Conservation (phyloP, 2,797 vertebrate species). For the Clamator glandarius region DNA sequence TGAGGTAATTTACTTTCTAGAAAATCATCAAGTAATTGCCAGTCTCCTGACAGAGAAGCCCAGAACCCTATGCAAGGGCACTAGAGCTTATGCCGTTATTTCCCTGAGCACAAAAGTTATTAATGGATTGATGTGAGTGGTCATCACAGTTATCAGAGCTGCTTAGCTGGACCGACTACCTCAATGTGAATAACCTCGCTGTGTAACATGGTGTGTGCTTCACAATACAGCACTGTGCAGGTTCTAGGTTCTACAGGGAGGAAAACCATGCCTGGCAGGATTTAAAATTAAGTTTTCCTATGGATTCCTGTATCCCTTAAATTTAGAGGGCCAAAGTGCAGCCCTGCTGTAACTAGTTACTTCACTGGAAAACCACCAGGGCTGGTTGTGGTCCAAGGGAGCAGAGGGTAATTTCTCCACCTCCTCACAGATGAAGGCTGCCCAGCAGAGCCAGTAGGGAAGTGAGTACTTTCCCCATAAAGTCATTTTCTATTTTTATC, state of each 20-base stretch:
- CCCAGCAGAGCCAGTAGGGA: neutral
- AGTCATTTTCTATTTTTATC: conserved; percentile 54
- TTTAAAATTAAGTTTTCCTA: neutral
- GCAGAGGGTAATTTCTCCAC: neutral
- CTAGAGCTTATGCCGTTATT: neutral
- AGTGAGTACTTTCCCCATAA: conserved; percentile 14
- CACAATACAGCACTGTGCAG: neutral
- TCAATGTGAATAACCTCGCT: rapidly evolving
- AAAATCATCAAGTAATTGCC: conserved; percentile 29
- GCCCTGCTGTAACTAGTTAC: neutral
- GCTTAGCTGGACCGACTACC: neutral
- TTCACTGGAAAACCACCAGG: neutral
- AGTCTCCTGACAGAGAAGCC: neutral
- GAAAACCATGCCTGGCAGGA: neutral
- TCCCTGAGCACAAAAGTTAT: neutral
- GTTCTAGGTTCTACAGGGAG: neutral
- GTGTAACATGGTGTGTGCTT: rapidly evolving
- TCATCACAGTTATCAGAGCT: neutral
- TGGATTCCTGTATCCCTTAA: neutral
- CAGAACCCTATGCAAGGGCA: neutral
- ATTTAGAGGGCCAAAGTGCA: neutral
- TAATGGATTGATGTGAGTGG: neutral
- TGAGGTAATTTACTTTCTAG: conserved; percentile 24
- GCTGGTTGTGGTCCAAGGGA: neutral
- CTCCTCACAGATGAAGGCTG: neutral